Conservation (phyloP, 2,113 vertebrate genomes). For the Muntiacus muntjak region DNA sequence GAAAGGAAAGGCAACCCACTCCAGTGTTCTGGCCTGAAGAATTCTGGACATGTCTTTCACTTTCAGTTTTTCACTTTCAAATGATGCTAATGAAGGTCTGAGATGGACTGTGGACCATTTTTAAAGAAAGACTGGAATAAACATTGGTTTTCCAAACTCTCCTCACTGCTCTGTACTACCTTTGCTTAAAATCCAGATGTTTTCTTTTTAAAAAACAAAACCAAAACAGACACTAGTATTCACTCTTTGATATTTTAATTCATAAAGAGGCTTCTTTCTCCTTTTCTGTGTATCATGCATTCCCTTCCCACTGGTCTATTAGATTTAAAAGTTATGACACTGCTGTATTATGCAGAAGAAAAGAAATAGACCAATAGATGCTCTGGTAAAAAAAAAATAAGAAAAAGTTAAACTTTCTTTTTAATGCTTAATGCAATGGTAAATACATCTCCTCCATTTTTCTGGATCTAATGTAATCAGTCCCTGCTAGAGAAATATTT, state of each 20-base stretch:
- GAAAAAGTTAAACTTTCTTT: neutral
- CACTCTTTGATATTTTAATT: neutral
- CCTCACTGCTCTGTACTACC: neutral
- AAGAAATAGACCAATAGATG: neutral
- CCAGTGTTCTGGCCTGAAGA: neutral
- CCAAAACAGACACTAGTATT: neutral
- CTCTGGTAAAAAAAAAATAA: neutral
- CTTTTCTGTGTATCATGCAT: neutral
- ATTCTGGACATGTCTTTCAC: neutral
- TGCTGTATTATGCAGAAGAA: neutral
- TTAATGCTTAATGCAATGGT: neutral
- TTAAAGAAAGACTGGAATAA: neutral
- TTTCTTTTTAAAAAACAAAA: neutral
- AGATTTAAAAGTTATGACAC: neutral
- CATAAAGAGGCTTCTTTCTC: neutral
- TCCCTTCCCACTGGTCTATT: neutral
- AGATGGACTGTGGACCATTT: neutral
- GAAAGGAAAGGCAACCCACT: neutral
- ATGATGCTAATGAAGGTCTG: neutral
- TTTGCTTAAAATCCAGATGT: neutral
- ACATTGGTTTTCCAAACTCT: neutral
- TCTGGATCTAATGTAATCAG: neutral
- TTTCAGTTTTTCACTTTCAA: neutral
- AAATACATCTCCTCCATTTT: neutral
- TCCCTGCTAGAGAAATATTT: neutral